A percentile compares a stretch with the other conserved stretches of the same genome.
Conservation (phyloP, 2,797 vertebrate species). For the Darevskia mixta region DNA sequence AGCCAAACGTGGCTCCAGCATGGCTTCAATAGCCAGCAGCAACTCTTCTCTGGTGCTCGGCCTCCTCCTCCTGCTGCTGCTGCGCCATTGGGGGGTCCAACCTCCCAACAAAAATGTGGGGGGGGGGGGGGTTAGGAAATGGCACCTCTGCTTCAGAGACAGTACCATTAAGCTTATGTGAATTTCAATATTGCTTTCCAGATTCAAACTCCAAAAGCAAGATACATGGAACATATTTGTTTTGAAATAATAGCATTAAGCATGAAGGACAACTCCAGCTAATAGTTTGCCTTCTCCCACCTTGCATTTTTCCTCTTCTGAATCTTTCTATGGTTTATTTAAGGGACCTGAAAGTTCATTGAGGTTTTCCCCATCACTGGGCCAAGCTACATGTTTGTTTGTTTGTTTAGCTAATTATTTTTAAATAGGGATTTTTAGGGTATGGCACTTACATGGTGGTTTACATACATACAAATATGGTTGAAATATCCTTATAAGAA, state of each 20-base stretch:
- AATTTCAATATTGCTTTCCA: neutral
- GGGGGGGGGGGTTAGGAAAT: too few species aligned
- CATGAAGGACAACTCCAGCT: neutral
- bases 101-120: neutral
- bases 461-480: too few species aligned
- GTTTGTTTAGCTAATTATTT: too few species aligned
- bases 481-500: too few species aligned
- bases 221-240: conserved; percentile 8
- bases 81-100: too few species aligned
- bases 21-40: too few species aligned
- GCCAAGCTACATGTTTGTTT: neutral
- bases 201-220: neutral
- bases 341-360: neutral
- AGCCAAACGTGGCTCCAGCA: too few species aligned
- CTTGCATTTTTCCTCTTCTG: neutral
- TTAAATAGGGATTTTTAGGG: too few species aligned
- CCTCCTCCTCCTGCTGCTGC: too few species aligned
- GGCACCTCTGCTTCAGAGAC: neutral
- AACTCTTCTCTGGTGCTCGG: too few species aligned
- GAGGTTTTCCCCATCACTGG: neutral
- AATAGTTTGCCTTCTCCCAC: conserved; percentile 9
- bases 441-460: too few species aligned
- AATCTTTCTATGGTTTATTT: neutral
- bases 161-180: neutral
- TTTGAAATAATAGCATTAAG: neutral